Evolutionary conservation across 2,888 invertebrate species (phyloP).

Genomic region (Zaprionus obscuricornis): DNA sequence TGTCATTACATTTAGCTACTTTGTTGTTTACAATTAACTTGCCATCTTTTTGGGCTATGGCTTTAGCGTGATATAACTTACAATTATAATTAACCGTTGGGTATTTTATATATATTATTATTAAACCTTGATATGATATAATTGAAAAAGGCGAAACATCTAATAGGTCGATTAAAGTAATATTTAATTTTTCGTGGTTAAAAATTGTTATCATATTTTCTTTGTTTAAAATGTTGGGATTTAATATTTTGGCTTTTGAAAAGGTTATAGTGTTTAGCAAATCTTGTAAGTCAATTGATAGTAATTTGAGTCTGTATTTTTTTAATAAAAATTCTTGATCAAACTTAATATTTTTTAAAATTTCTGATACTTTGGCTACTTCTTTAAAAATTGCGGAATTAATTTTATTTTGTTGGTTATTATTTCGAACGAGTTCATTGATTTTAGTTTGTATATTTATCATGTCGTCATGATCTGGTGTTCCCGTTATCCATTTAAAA

Average conservation of each 20-base stretch:
- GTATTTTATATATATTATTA: neutral
- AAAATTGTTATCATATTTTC: neutral
- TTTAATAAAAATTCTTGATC: neutral
- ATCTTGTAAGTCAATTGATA: neutral
- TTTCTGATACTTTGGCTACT: neutral
- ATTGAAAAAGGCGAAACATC: neutral
- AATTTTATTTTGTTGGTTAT: neutral
- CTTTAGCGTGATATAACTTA: neutral
- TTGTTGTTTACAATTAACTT: neutral
- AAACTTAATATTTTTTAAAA: neutral
- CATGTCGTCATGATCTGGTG: neutral
- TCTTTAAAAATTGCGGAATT: neutral
- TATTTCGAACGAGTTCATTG: neutral
- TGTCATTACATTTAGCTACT: neutral
- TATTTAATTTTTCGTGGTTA: neutral
- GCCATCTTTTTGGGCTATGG: neutral
- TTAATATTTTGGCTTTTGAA: neutral
- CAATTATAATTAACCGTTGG: neutral
- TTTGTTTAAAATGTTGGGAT: too few species aligned
- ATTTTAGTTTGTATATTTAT: conserved; percentile 1
- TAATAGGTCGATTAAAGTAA: neutral
- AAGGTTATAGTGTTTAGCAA: neutral
- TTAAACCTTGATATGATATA: neutral
- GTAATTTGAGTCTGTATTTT: neutral
- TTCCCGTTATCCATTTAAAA: conserved; percentile 7